Conservation (phyloP, 2,888 invertebrate species). For the Drosophila robusta region DNA sequence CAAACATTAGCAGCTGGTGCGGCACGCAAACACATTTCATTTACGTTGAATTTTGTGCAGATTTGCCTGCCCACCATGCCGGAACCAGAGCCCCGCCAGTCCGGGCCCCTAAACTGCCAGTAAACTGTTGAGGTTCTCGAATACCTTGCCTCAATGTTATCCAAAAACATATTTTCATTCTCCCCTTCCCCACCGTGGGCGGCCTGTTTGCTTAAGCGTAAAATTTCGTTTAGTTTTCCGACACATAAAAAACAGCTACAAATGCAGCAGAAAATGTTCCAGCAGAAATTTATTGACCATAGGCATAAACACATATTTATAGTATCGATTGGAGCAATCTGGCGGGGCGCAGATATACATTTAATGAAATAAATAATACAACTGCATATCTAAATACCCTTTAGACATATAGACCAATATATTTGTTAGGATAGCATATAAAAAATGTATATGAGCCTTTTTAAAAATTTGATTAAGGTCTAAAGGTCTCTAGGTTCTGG, state of each 20-base stretch:
- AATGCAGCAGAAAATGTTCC: conserved; percentile 20
- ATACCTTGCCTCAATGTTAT: conserved; percentile 65
- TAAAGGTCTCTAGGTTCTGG: no score
- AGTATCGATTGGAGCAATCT: neutral
- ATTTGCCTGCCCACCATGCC: conserved; percentile 40
- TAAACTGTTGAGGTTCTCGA: conserved; percentile 70
- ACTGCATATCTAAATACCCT: conserved; percentile 6
- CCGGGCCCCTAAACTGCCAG: conserved; percentile 4
- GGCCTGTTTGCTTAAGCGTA: conserved; percentile 55
- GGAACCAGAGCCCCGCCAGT: conserved; percentile 3
- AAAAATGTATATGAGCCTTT: no score
- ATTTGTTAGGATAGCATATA: no score
- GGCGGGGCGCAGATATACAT: neutral
- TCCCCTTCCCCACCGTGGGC: neutral
- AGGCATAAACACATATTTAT: conserved; percentile 1
- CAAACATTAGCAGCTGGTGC: conserved; percentile 41
- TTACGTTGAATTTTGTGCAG: conserved; percentile 74
- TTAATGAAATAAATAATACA: conserved; percentile 1
- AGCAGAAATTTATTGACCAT: conserved; percentile 20
- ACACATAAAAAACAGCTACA: conserved; percentile 39
- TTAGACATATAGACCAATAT: no score
- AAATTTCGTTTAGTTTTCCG: conserved; percentile 64
- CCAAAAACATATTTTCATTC: conserved; percentile 55
- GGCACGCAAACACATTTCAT: conserved; percentile 77
- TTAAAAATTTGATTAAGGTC: no score